These are phyloP conservation scores for Leptopilina boulardi DNA, from an alignment of 1,140 invertebrate genomes.

Conservation along the genomic window DNA sequence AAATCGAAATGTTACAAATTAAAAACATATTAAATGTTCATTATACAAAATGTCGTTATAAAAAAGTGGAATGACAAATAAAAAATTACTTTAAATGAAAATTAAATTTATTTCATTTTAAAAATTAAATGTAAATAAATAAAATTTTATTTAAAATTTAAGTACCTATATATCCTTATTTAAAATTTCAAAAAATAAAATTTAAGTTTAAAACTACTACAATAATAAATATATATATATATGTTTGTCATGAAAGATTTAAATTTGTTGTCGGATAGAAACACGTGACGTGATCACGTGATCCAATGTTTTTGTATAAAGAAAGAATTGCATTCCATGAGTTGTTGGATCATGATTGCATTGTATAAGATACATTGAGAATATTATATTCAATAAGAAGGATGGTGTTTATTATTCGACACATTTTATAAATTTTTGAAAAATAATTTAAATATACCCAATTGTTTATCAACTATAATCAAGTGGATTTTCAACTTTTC, in stretches of 20 bases:
- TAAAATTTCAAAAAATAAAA: no score
- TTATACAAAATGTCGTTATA: background rate
- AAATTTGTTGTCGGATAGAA: background rate
- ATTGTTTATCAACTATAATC: background rate
- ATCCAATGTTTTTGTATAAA: conserved; percentile 7
- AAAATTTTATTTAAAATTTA: no score
- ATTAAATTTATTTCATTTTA: background rate
- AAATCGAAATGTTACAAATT: conserved; percentile 14
- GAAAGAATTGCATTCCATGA: no score
- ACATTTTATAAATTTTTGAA: background rate
- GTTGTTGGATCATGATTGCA: no score
- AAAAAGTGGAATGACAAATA: background rate
- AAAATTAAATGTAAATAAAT: no score
- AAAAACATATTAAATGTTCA: background rate
- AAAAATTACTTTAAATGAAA: background rate
- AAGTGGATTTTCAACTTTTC: background rate
- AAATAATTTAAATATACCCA: background rate
- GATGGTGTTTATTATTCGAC: background rate
- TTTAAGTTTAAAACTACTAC: no score
- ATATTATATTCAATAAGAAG: background rate
- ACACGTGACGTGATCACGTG: background rate
- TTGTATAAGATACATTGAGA: background rate
- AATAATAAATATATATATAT: no score
- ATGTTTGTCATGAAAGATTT: background rate
- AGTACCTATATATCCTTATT: no score